Base-by-base conservation (phyloP, 2,888 invertebrate species). In the Napeogenes sylphis region DNA sequence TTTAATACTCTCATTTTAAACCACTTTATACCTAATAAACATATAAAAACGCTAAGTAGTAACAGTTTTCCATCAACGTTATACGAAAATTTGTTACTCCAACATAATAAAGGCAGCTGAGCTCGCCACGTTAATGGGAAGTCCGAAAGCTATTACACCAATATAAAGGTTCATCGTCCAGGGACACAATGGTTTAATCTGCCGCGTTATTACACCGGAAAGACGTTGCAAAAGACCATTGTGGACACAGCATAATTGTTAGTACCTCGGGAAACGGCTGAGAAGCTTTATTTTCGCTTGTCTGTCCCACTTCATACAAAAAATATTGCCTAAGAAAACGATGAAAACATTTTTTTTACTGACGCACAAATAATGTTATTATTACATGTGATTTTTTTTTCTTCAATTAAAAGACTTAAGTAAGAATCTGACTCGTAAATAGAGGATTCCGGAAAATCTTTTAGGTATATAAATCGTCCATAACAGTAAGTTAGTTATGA, bases 151-250 rank as follows among this genome's bases (percentile, higher is more conserved):
- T 73, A 78, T 78, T 74, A 78, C 74, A 71, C 69, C 66, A 71
- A 68, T 70, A 76, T 75, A 74, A 79, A 79, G 78, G 76, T 71
- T 70, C 69, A 72, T 72, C 75, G 67, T 67, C 73, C 73, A 64
- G 61, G 66, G 69, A 70, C 73, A 75, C 73, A 75, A 75, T 75
- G 69, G 70, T 66, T 68, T 75, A 73, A 74, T 75, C 73, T 75
- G 66, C 66, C 63, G 68, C 68, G 71, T 71, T 72, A 73, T 73
- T 72, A 71, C 68, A 72, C 65, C 65, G 69, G 66, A 62, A 67
- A 67, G 66, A 70, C 64, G 65, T 64, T 67, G 68, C 67, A 62
- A 65, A 58, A 63, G 65, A 51, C 69, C 67, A 72, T 73, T 74
- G 71, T 72, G 67, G 66, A 62, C 64, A 68, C 62, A 68, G 62